phyloP scores from a whole-genome alignment of 1,140 invertebrate genomes.

The Delia radicum region DNA sequence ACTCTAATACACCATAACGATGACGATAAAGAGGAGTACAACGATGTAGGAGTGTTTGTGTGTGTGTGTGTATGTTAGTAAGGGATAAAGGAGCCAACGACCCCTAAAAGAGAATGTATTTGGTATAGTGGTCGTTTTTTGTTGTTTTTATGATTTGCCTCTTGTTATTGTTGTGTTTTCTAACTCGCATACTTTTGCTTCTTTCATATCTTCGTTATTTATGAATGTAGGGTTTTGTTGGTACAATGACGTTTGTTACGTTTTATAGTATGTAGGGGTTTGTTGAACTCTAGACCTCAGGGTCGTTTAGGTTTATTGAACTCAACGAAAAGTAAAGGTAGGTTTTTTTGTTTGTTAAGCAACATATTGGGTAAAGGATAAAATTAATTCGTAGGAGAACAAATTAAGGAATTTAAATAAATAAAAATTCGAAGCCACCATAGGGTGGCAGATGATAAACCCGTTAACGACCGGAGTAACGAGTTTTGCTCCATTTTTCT shows the following conservation, averaged over 20 bases:
- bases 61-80: constrained; percentile 13
- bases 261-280: constrained; percentile 37
- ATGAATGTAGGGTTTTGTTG: constrained; percentile 8
- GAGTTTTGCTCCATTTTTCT: no score
- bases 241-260: background rate
- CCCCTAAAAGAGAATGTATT: constrained; percentile 17
- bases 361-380: background rate
- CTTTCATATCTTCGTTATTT: background rate
- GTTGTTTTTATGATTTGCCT: background rate
- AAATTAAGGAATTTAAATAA: no score
- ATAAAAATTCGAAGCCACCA: no score
- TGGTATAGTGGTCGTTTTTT: background rate
- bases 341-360: background rate
- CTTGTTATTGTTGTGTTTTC: background rate
- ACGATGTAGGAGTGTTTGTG: background rate
- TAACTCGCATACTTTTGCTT: background rate
- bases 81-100: constrained; percentile 20
- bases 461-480: no score
- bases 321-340: constrained; percentile 27
- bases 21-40: background rate
- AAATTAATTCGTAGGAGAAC: no score
- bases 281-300: constrained; percentile 54
- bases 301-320: constrained; percentile 54
- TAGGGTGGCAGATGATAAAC: no score
- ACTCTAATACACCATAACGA: background rate